These are phyloP conservation scores for Aptenodytes patagonicus DNA, from an alignment of 2,113 vertebrate genomes.

Conservation along the genomic window DNA sequence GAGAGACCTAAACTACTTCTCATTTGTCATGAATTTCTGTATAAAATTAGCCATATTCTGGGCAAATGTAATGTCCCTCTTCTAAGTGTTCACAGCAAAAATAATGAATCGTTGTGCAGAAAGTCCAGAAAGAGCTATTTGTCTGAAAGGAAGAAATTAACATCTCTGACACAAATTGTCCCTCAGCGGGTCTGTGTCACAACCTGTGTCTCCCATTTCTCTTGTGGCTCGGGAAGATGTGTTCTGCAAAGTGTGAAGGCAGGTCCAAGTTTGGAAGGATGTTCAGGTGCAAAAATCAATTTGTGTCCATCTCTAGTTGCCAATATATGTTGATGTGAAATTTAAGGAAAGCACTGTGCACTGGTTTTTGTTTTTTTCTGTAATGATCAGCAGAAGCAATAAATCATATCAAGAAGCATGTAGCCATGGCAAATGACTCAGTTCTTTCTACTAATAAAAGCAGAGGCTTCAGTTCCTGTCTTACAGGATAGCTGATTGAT, in stretches of 20 bases:
- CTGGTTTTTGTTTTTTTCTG: not conserved
- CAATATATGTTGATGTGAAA: not conserved
- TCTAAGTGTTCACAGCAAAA: not conserved
- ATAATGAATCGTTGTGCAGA: not conserved
- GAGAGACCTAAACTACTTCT: not conserved
- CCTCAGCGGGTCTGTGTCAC: not conserved
- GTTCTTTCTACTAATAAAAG: slow-evolving; percentile 48
- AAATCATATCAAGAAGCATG: slow-evolving; percentile 31
- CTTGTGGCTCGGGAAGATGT: not conserved
- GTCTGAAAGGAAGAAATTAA: not conserved
- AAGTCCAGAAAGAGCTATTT: not conserved
- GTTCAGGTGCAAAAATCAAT: not conserved
- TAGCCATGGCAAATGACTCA: slow-evolving; percentile 48
- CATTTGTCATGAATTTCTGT: not conserved
- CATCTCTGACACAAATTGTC: not conserved
- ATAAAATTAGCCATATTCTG: not conserved
- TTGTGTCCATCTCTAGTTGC: not conserved
- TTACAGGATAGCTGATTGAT: slow-evolving; percentile 52
- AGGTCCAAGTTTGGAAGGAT: not conserved
- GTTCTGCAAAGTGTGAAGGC: not conserved
- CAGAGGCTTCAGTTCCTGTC: slow-evolving; percentile 31
- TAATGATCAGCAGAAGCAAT: not conserved
- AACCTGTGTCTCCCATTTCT: not conserved
- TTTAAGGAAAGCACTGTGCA: not conserved
- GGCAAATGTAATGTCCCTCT: not conserved